Conservation (phyloP, 2,888 invertebrate genomes). For the Leistus spinibarbis region DNA sequence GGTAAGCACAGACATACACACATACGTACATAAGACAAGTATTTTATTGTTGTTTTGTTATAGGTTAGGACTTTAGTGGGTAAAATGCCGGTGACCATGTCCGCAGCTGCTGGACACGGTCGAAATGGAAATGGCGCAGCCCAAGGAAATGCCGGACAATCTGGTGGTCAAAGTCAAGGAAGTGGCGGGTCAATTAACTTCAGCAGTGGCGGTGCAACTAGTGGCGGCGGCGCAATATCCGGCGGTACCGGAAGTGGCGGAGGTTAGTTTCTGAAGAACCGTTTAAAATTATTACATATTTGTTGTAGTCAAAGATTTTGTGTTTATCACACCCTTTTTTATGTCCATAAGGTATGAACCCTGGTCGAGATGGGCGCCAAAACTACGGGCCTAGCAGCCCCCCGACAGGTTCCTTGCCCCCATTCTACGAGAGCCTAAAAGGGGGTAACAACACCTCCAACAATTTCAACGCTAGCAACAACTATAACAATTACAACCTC, state of each 20-base stretch:
- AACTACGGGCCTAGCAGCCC: conserved; percentile 89
- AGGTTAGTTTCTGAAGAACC: conserved; percentile 47
- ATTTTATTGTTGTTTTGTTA: not conserved
- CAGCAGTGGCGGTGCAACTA: conserved; percentile 57
- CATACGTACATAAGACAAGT: not conserved
- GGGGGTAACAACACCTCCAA: conserved; percentile 74
- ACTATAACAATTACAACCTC: conserved; percentile 72
- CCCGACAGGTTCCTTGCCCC: conserved; percentile 85
- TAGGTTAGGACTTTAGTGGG: conserved; percentile 58
- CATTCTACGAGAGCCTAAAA: conserved; percentile 86
- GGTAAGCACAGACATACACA: conserved; percentile 56
- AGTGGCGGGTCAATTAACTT: conserved; percentile 64
- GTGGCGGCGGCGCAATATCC: conserved; percentile 56
- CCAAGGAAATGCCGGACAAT: conserved; percentile 56
- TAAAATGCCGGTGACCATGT: conserved; percentile 70
- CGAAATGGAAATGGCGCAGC: conserved; percentile 64
- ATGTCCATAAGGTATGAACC: conserved; percentile 52
- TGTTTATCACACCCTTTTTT: not conserved
- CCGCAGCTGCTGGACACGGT: conserved; percentile 82
- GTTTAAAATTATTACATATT: not conserved
- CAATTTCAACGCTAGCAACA: conserved; percentile 70
- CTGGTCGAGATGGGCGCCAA: conserved; percentile 79
- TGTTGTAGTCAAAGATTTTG: not conserved
- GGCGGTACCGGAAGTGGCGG: conserved; percentile 70
- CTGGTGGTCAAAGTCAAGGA: conserved; percentile 52